phyloP scores from a whole-genome alignment of 2,113 vertebrate genomes.

The Nyctibius bracteatus region DNA sequence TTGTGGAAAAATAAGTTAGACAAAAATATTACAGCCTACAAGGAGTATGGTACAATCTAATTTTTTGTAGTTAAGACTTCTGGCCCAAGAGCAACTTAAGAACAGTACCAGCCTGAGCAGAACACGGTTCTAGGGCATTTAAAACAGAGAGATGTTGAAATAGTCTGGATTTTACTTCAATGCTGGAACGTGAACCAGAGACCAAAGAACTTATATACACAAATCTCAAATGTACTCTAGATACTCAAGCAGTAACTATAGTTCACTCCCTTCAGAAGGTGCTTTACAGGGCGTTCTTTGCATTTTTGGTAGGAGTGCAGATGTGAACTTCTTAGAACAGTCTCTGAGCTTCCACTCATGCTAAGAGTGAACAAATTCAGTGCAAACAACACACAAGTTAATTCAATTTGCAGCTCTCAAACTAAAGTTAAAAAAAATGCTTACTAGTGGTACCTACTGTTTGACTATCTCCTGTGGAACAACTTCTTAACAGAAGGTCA shows the following conservation, averaged over 20 bases:
- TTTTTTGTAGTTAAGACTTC: conserved; percentile 6
- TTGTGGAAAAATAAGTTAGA: conserved; percentile 28
- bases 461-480: neutral
- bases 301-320: neutral
- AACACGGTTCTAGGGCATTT: neutral
- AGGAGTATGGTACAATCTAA: neutral
- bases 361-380: neutral
- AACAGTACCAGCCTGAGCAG: neutral
- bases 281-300: neutral
- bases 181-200: neutral
- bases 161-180: neutral
- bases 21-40: neutral
- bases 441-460: neutral
- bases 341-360: neutral
- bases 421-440: neutral
- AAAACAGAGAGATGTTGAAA: neutral
- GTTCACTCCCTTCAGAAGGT: neutral
- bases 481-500: neutral
- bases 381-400: conserved; percentile 3
- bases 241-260: neutral
- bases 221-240: neutral
- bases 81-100: neutral
- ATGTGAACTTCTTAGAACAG: neutral
- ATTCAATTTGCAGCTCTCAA: conserved; percentile 9
- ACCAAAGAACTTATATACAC: neutral